Conservation (phyloP, 2,888 invertebrate species). For the Himalopsyche anomala region DNA sequence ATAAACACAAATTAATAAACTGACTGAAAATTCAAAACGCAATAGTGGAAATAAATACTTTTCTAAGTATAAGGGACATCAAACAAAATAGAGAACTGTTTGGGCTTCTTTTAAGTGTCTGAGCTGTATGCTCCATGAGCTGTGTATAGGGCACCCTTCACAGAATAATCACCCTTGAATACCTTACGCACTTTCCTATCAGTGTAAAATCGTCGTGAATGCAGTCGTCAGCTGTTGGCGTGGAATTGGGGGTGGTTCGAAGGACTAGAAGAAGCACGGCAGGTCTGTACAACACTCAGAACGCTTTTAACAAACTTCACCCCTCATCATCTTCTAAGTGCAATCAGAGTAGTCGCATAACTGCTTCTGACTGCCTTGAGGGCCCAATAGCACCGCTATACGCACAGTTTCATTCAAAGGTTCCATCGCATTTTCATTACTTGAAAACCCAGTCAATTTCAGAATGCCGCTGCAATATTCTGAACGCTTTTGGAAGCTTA, state of each 20-base stretch:
- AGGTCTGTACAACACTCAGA: constrained; percentile 20
- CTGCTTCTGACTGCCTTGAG: constrained; percentile 53
- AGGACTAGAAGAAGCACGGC: neutral
- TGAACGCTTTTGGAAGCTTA: too few relatives aligned
- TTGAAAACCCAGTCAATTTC: neutral
- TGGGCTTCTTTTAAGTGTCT: too few relatives aligned
- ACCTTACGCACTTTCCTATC: neutral
- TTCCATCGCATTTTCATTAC: constrained; percentile 34
- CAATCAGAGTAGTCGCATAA: constrained; percentile 58
- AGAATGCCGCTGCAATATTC: too few relatives aligned
- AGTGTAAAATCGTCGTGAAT: constrained; percentile 4
- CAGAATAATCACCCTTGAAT: neutral
- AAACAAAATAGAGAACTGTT: too few relatives aligned
- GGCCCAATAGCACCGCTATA: neutral
- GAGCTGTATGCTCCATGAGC: too few relatives aligned
- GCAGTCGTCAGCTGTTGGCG: neutral
- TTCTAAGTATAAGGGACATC: too few relatives aligned
- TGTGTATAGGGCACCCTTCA: neutral
- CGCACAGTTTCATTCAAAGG: constrained; percentile 32
- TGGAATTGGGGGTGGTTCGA: neutral
- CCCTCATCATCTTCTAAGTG: constrained; percentile 54
- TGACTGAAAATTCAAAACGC: too few relatives aligned
- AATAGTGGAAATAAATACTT: too few relatives aligned
- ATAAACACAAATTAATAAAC: too few relatives aligned
- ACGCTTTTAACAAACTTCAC: constrained; percentile 38